Conservation (phyloP, 2,113 vertebrate genomes). For the Choloepus hoffmanni region DNA sequence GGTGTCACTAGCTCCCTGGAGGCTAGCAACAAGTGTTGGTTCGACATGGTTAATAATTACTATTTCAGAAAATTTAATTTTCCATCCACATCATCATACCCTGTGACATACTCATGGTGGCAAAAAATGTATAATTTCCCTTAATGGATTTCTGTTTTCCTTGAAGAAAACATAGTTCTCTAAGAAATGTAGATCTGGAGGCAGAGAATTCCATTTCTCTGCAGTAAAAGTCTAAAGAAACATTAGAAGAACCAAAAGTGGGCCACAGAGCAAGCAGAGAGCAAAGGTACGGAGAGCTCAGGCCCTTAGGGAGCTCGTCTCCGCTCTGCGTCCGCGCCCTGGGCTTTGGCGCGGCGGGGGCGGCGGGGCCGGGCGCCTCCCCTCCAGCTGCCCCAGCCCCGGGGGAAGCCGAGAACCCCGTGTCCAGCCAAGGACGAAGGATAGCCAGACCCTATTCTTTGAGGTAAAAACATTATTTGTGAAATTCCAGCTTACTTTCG, state of each 20-base stretch:
- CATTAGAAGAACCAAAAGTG: neutral
- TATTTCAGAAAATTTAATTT: neutral
- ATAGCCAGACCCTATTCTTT: neutral
- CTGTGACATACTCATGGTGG: neutral
- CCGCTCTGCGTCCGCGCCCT: neutral
- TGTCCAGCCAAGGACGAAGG: neutral
- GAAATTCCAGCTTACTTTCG: neutral
- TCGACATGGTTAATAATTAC: neutral
- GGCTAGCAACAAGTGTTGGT: neutral
- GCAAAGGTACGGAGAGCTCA: neutral
- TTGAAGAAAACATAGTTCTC: neutral
- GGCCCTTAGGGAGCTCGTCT: neutral
- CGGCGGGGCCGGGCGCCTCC: too few species aligned
- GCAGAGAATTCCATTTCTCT: conserved; percentile 36
- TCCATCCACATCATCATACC: neutral
- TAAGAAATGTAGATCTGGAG: neutral
- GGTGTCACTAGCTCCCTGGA: neutral
- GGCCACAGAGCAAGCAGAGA: neutral
- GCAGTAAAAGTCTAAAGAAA: conserved; percentile 1
- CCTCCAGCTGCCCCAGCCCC: too few species aligned
- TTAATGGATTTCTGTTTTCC: conserved; percentile 13
- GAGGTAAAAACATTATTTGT: conserved; percentile 41
- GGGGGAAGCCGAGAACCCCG: neutral
- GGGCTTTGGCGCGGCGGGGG: neutral
- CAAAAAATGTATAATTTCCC: neutral